Evolutionary conservation across 2,888 invertebrate genomes (phyloP).

Genomic region (Spisula subtruncata): DNA sequence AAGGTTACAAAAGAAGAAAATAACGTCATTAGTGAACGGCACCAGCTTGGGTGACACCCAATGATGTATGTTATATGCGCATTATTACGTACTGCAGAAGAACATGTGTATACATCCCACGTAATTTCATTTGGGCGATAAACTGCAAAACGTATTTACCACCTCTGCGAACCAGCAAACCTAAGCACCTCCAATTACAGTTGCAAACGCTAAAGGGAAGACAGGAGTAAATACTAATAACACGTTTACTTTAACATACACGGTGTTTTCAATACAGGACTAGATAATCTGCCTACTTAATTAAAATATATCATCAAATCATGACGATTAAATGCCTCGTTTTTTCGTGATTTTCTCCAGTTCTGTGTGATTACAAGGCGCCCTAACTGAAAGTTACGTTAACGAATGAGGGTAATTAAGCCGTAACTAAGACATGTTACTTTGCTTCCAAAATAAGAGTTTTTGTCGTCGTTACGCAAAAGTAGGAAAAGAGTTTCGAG

Average conservation of each 20-base stretch:
- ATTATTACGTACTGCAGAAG: too few species aligned
- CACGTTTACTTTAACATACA: conserved; percentile 10
- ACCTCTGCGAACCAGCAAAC: not conserved
- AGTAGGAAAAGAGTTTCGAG: not conserved
- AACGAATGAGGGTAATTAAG: not conserved
- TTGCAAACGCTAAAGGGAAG: not conserved
- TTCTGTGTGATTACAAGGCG: not conserved
- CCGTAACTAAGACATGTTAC: conserved; percentile 12
- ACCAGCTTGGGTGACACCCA: too few species aligned
- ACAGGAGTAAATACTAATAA: not conserved
- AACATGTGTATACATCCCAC: too few species aligned
- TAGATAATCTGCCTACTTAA: not conserved
- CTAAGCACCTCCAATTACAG: not conserved
- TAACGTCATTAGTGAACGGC: too few species aligned
- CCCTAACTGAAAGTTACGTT: not conserved
- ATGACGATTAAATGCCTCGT: not conserved
- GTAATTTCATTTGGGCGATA: too few species aligned
- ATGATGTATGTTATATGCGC: too few species aligned
- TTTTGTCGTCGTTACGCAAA: not conserved
- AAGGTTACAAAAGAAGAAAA: too few species aligned
- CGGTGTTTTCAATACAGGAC: not conserved
- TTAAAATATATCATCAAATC: not conserved
- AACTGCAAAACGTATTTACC: not conserved
- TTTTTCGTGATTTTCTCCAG: not conserved
- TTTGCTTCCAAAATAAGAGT: not conserved